Evolutionary conservation across 2,113 vertebrate species (phyloP), one percentile per base, ranked within the genome.

Genomic region (Polypterus bichir): DNA sequence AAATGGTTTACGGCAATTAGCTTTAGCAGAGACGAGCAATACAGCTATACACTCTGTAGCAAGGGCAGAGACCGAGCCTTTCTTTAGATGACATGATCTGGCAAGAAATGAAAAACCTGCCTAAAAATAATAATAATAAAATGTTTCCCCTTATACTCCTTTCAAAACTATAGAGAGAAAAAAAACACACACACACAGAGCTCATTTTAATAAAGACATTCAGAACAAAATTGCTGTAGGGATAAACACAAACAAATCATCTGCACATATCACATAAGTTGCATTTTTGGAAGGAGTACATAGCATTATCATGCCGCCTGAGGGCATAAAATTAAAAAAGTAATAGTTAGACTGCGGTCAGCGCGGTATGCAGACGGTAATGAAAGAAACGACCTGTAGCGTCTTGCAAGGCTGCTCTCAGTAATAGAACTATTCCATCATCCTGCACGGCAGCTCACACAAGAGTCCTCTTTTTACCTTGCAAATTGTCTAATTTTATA

Each of bases 261-360:
- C 72, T 77, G 69, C 59, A 79, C 65, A 77, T 81, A 70, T 76
- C 69, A 69, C 61, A 69, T 63, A 72, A 69, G 67, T 69, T 77
- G 71, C 63, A 72, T 73, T 69, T 81, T 73, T 81, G 82, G 79
- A 88, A 75, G 62, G 75, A 71, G 57, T 79, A 84, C 81, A 81
- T 72, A 82, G 58, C 77, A 78, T 83, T 78, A 73, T 81, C 73
- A 66, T 67, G 73, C 65, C 71, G 83, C 88, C 86, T 76, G 74
- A 61, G 78, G 77, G 73, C 77, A 73, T 60, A 70, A 80, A 81
- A 87, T 83, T 74, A 81, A 81, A 75, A 73, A 72, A 80, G 72
- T 85, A 82, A 86, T 83, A 83, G 79, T 83, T 85, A 84, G 87
- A 86, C 83, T 85, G 68, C 77, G 82, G 81, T 90, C 83, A 85